phyloP scores from a whole-genome alignment of 2,888 invertebrate species.

The Rhorus exstirpatorius region DNA sequence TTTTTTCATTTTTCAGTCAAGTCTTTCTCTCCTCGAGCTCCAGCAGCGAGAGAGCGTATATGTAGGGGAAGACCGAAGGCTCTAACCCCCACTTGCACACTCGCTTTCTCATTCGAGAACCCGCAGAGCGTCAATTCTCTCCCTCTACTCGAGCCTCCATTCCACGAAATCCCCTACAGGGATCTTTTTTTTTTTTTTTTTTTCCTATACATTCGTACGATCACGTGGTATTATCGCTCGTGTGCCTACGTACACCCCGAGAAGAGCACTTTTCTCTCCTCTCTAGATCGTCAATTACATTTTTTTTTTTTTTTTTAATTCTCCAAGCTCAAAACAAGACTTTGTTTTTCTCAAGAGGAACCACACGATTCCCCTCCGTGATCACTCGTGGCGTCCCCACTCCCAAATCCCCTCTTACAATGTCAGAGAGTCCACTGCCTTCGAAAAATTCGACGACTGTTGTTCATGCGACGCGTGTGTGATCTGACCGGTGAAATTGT shows the following conservation, averaged over 20 bases:
- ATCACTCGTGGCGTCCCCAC: constrained; percentile 54
- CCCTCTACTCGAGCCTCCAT: background rate
- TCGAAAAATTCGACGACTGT: constrained; percentile 6
- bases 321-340: background rate
- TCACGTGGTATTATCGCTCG: constrained; percentile 56
- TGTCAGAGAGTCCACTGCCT: background rate
- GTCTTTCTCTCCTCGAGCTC: constrained; percentile 54
- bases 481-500: background rate
- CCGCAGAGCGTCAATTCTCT: constrained; percentile 5
- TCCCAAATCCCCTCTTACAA: constrained; percentile 29
- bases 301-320: background rate
- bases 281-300: constrained; percentile 17
- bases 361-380: constrained; percentile 48
- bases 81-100: constrained; percentile 1
- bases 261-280: background rate
- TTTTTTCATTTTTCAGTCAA: constrained; percentile 24
- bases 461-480: background rate
- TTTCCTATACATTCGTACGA: constrained; percentile 7
- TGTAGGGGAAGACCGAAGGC: constrained; percentile 8
- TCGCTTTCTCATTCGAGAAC: constrained; percentile 59
- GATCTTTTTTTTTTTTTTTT: constrained; percentile 16
- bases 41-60: background rate
- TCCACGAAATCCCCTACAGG: background rate
- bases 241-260: background rate
- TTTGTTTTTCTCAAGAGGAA: constrained; percentile 17